These are phyloP conservation scores for Drosophila infuscata DNA, from an alignment of 2,888 invertebrate genomes.

Conservation along the genomic window DNA sequence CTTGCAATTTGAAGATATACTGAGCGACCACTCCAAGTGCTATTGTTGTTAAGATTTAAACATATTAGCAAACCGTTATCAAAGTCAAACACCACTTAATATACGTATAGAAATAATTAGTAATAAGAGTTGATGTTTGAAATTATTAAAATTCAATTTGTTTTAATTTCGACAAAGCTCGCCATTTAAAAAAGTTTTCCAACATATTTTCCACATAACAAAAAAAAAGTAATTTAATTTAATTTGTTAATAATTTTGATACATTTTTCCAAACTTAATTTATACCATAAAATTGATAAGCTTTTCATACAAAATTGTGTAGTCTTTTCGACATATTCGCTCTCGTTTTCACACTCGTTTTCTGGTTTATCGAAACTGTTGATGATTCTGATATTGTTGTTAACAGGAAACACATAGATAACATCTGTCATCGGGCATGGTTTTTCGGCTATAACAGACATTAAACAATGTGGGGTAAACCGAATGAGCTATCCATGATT, in stretches of 20 bases:
- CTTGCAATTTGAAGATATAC: neutral
- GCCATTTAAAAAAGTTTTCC: neutral
- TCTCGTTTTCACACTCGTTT: neutral
- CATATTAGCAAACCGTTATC: neutral
- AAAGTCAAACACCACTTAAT: neutral
- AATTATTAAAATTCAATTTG: neutral
- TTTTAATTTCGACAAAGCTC: neutral
- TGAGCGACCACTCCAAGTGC: neutral
- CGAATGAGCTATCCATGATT: slow-evolving; percentile 20
- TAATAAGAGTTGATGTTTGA: neutral
- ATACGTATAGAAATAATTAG: neutral
- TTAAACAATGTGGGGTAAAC: slow-evolving; percentile 12
- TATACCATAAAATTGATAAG: neutral
- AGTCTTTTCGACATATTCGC: neutral
- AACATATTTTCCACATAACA: neutral
- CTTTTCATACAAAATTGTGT: neutral
- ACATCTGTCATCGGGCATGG: slow-evolving; percentile 26
- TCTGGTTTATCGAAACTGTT: neutral
- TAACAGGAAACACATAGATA: slow-evolving; percentile 27
- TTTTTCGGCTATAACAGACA: neutral
- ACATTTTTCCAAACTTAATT: neutral
- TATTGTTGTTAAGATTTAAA: neutral
- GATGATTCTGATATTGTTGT: slow-evolving; percentile 11
- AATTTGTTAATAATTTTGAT: neutral
- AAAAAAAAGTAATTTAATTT: neutral